Percentiles rank a stretch among this genome's conserved stretches.
Conservation (phyloP, 35 echinoderm and acorn worm genomes). For the Patiria miniata region DNA sequence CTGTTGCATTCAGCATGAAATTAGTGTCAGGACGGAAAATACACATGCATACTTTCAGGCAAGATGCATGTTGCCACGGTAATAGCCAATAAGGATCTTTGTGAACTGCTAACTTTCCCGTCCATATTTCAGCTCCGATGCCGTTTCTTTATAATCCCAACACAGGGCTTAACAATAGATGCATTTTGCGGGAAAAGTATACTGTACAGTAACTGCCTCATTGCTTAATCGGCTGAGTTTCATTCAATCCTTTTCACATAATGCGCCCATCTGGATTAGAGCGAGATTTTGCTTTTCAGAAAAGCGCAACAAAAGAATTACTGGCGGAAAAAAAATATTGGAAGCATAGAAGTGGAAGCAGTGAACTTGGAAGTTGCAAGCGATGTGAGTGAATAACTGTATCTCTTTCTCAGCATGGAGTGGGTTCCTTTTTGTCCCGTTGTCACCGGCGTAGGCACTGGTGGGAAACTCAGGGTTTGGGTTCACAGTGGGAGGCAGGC, state of each 20-base stretch:
- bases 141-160: too few species aligned
- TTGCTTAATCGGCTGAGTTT: slow-evolving; percentile 2
- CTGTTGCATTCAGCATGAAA: too few species aligned
- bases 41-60: too few species aligned
- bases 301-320: neutral
- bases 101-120: too few species aligned
- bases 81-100: too few species aligned
- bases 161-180: too few species aligned
- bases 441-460: neutral
- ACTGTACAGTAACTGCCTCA: neutral
- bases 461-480: slow-evolving; percentile 15
- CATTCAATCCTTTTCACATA: neutral
- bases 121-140: too few species aligned
- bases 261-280: neutral
- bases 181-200: neutral
- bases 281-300: neutral
- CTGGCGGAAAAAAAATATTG: neutral
- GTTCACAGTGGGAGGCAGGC: slow-evolving; percentile 22
- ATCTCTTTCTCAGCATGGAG: slow-evolving; percentile 27
- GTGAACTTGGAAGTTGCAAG: slow-evolving; percentile 3
- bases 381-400: neutral
- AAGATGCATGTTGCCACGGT: too few species aligned
- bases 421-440: neutral
- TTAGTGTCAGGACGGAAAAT: too few species aligned
- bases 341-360: slow-evolving; percentile 2